Percentiles rank a stretch among this genome's conserved stretches.
Conservation (phyloP, 1,140 invertebrate genomes). For the Orchestia grillus region DNA sequence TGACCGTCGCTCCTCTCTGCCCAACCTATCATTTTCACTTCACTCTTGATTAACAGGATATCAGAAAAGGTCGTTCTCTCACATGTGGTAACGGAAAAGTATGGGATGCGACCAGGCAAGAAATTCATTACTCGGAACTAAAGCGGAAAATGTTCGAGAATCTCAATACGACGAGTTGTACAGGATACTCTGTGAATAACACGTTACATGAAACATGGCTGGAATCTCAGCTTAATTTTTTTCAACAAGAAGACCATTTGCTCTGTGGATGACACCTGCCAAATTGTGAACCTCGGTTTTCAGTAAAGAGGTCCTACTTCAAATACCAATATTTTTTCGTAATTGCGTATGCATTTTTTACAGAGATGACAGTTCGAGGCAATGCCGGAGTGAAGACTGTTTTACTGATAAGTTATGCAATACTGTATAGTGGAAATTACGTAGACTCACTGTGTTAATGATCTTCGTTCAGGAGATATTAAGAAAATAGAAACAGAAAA, state of each 20-base stretch:
- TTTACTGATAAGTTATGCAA: neutral
- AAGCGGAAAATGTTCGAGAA: neutral
- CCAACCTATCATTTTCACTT: neutral
- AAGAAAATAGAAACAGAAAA: neutral
- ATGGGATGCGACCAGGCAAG: too few species aligned
- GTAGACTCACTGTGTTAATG: neutral
- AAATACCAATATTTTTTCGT: neutral
- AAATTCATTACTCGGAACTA: neutral
- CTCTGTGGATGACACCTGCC: neutral
- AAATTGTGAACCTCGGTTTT: neutral
- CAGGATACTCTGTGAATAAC: neutral
- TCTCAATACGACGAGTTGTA: neutral
- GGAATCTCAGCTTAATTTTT: neutral
- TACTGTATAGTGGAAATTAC: neutral
- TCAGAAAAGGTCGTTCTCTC: too few species aligned
- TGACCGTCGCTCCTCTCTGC: neutral
- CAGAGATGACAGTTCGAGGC: neutral
- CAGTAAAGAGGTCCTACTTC: neutral
- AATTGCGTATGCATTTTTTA: neutral
- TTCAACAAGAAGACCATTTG: neutral
- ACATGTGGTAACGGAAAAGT: too few species aligned
- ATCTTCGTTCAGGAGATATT: neutral
- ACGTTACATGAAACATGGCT: neutral
- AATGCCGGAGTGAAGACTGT: neutral
- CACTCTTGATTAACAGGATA: too few species aligned